These are phyloP conservation scores for Lithobates pipiens DNA, from an alignment of 2,797 vertebrate species.

Conservation along the genomic window DNA sequence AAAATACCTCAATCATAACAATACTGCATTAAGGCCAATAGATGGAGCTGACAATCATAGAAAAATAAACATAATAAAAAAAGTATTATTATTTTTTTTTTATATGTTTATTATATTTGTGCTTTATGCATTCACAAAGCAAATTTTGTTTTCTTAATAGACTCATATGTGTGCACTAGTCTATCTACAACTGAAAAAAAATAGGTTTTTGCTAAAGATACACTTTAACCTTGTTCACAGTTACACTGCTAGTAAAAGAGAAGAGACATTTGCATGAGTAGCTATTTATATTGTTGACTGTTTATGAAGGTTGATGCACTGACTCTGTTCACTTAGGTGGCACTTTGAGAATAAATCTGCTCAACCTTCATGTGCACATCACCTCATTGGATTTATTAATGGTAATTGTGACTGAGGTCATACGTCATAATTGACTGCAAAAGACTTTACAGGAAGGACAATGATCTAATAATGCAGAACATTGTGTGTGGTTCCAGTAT, in stretches of 20 bases:
- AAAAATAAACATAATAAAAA: too few relatives aligned
- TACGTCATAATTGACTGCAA: background rate
- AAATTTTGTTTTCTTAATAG: too few relatives aligned
- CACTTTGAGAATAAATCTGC: background rate
- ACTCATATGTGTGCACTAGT: too few relatives aligned
- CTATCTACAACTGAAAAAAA: too few relatives aligned
- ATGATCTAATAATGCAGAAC: conserved; percentile 9
- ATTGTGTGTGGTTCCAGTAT: conserved; percentile 17
- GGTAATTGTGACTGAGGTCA: background rate
- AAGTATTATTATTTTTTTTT: too few relatives aligned
- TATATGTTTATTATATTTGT: too few relatives aligned
- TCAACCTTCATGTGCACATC: background rate
- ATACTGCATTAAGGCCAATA: too few relatives aligned
- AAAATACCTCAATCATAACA: too few relatives aligned
- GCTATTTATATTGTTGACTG: background rate
- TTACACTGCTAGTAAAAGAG: too few relatives aligned
- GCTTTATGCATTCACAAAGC: too few relatives aligned
- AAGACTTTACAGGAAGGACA: background rate
- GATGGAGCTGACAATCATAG: too few relatives aligned
- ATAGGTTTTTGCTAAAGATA: background rate
- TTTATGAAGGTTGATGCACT: background rate
- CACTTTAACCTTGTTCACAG: background rate
- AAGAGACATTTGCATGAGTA: background rate
- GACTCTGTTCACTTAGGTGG: background rate
- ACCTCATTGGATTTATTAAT: background rate